phyloP scores from a whole-genome alignment of 2,888 invertebrate species.

The Auanema sp. region DNA sequence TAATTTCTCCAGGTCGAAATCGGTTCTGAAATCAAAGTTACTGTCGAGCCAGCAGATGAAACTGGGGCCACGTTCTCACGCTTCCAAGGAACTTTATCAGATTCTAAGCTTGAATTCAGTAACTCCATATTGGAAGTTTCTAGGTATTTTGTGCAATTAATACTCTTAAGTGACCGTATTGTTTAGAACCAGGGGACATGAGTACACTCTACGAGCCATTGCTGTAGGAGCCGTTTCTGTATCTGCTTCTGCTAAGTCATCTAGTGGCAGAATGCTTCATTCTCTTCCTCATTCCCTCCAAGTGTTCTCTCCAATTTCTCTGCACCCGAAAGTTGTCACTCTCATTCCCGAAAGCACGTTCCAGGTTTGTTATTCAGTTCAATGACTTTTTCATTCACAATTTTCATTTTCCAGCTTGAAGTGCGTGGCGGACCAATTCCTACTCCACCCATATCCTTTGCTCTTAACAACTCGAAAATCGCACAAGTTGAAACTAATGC shows the following conservation, averaged over 20 bases:
- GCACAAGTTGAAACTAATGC: constrained; percentile 48
- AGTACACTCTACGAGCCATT: constrained; percentile 29
- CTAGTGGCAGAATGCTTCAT: constrained; percentile 27
- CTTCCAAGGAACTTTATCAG: constrained; percentile 26
- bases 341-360: constrained; percentile 51
- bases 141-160: background rate
- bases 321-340: constrained; percentile 48
- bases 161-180: background rate
- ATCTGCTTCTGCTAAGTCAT: constrained; percentile 35
- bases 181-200: constrained; percentile 26
- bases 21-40: constrained; percentile 31
- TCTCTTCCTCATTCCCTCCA: constrained; percentile 37
- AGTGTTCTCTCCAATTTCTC: constrained; percentile 49
- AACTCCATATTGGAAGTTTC: constrained; percentile 10
- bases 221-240: constrained; percentile 36
- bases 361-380: constrained; percentile 26
- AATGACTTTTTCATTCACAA: background rate
- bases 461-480: constrained; percentile 42
- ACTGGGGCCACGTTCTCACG: constrained; percentile 40
- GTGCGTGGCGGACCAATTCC: constrained; percentile 53
- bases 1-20: constrained; percentile 38
- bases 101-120: constrained; percentile 15
- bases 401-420: constrained; percentile 35
- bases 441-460: constrained; percentile 43
- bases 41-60: constrained; percentile 46